Evolutionary conservation across 53 echinoderm and acorn worm species (phyloP), one percentile per base, ranked within the genome.

Genomic region (Paracentrotus lividus): DNA sequence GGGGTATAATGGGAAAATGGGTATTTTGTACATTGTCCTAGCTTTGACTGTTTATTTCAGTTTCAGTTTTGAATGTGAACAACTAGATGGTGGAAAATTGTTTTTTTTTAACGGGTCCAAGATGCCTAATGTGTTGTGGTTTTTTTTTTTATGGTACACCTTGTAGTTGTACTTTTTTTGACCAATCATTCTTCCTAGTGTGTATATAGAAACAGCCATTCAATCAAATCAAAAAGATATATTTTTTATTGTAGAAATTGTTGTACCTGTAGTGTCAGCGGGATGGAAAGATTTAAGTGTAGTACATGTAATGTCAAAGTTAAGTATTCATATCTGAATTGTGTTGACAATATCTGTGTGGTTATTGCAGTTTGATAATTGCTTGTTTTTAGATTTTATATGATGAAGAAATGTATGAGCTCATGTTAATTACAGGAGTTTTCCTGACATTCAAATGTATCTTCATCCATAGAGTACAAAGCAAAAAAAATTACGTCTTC

Each of bases 161-260:
- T 45, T 47, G 81, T 81, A 44, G 81, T 45, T 26, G 42, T 76
- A 20, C 76, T 76, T 4, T 10, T n/a, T 44, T 45, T 45, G 81
- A 81, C 47, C 47, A 81, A 81, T 44, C n/a, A 77, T 81, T 45
- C 81, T 81, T 81, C 81, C 81, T 47, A 76, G 40, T 67, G 0
- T 76, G 76, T 76, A 81, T n/a, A 81, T 81, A 45, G 26, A 81
- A 13, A 45, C 10, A 81, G 81, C 81, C 81, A 81, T 44, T n/a
- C 26, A 47, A 81, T 12, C 47, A 47, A 81, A 81, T 24, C 23
- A 47, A 81, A 81, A 2, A 26, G 21, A 49, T 81, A 81, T 81
- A 81, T 81, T 81, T 81, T 77, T 49, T 81, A 81, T 77, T 77
- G 77, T 42, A 77, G 6, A 77, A 42, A 43, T 21, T 77, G 77